Evolutionary conservation across 2,797 vertebrate genomes (phyloP), one percentile per base, ranked within the genome.

Genomic region (Eutrigla gurnardus): DNA sequence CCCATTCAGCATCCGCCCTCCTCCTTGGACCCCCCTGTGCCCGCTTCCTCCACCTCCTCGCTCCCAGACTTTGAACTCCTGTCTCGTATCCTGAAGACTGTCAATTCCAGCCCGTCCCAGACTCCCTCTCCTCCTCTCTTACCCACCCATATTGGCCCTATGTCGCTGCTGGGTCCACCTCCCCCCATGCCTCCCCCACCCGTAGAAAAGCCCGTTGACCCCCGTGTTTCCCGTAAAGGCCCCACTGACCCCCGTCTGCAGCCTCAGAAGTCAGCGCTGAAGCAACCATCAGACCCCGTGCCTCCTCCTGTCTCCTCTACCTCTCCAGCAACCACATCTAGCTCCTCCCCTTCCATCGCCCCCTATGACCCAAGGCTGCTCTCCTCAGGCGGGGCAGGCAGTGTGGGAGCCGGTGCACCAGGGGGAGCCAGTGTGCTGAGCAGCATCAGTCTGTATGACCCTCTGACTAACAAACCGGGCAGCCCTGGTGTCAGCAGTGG

Each of bases 61-160:
- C 91, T 98, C n/a, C 97, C 97, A 0, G 96, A 98, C 84, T 97
- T 98, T 65, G 96, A 98, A 89, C 94, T 99, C 6, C 91, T 99
- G 0, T 97, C 97, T 1, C 94, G 97, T 10, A 97, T 98, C 43
- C 88, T 99, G 42, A 97, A 99, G 87, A 98, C 96, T 0, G 97
- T 98, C 37, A 96, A 91, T 0, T 94, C 96, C 39, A 74, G 95
- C 66, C 83, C 94, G 0, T 85, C 93, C 59, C 92, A 92, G 73
- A 82, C 77, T 6, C 65, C 88, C 8, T 89, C 89, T n/a, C 39
- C 89, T 86, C 35, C 90, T 78, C 84, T 42, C 62, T 14, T 81
- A 6, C 66, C 84, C 3, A 2, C 13, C 61, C 89, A 25, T 63
- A 57, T 73, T 5, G 46, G 85, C 9, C 57, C 90, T 1, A 1